Base-by-base conservation (phyloP, 2,797 vertebrate genomes). In the Peromyscus eremicus region DNA sequence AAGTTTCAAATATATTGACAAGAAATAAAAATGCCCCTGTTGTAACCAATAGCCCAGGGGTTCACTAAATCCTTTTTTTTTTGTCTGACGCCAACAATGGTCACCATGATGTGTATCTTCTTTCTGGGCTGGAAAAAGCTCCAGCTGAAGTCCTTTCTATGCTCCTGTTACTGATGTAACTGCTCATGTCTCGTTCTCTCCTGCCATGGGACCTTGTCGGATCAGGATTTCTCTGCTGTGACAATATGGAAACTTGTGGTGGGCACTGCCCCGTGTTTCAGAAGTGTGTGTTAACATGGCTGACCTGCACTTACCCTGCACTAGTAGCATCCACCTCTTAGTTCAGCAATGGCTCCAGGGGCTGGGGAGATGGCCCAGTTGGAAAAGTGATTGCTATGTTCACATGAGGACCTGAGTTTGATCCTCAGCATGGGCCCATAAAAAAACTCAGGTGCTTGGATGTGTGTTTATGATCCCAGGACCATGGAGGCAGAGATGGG, bases 171-270 rank as follows among this genome's bases (percentile, higher is more conserved):
- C 32, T 49, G 17, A 29, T 8, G 12, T 5, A 0, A n/a, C 6
- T 25, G 9, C 17, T 14, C 34, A 19, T 4, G 40, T 25, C 52
- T 70, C 13, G 11, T 19, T 32, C 62, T 34, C 34, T 0, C 84
- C 27, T 75, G 21, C 40, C 2, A 1, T 1, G 19, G 57, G 71
- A n/a, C 12, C 71, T 76, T 10, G 40, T 64, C 0, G 10, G 43
- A 16, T 82, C 32, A 0, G 0, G 32, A 2, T 27, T 17, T 29
- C 66, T 73, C 84, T 46, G 3, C 29, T 29, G 4, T 0, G 0
- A 21, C 46, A n/a, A 5, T 2, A 0, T 12, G 4, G 34, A 21
- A 11, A 1, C 60, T 17, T 17, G 68, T 2, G 6, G 80, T 0
- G 4, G 76, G 43, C 6, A 29, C 55, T 27, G 4, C 17, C 68